Evolutionary conservation across 2,113 vertebrate genomes (phyloP), one percentile per base, ranked within the genome.

Genomic region (Pachypanchax playfairii): DNA sequence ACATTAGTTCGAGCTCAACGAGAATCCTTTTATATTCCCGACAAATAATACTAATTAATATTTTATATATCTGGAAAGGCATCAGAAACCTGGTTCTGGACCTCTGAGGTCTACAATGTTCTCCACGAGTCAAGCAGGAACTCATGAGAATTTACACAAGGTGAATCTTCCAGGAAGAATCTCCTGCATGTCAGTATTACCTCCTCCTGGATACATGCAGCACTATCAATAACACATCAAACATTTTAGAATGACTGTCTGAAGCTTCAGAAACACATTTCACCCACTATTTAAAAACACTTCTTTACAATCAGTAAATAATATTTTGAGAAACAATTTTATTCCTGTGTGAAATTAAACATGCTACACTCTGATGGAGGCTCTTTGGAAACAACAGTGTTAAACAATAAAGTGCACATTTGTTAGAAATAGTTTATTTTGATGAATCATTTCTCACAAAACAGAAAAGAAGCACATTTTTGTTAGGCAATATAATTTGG

Each of bases 401-500:
- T 24, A 10, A 26, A 14, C 22, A 48, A 17, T 10, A 13, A 3
- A 49, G 6, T 6, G 7, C 31, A 35, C n/a, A 11, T 31, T 4
- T 18, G 35, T 33, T 7, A 15, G 31, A 12, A 13, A 33, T n/a
- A 64, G 39, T 54, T 69, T 10, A 38, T 65, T 80, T 77, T 74
- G 67, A 51, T 66, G 21, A 13, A 48, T 54, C 46, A 59, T n/a
- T n/a, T n/a, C n/a, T n/a, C n/a, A n/a, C n/a, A n/a, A n/a, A n/a
- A n/a, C n/a, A n/a, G n/a, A n/a, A n/a, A n/a, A n/a, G n/a, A n/a
- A n/a, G n/a, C n/a, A n/a, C n/a, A n/a, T n/a, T n/a, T n/a, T n/a
- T n/a, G n/a, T n/a, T n/a, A n/a, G n/a, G n/a, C n/a, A n/a, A n/a
- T n/a, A n/a, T n/a, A n/a, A n/a, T n/a, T n/a, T n/a, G n/a, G n/a